Base-by-base conservation (phyloP, 1,140 invertebrate genomes). In the Helicoverpa zea region DNA sequence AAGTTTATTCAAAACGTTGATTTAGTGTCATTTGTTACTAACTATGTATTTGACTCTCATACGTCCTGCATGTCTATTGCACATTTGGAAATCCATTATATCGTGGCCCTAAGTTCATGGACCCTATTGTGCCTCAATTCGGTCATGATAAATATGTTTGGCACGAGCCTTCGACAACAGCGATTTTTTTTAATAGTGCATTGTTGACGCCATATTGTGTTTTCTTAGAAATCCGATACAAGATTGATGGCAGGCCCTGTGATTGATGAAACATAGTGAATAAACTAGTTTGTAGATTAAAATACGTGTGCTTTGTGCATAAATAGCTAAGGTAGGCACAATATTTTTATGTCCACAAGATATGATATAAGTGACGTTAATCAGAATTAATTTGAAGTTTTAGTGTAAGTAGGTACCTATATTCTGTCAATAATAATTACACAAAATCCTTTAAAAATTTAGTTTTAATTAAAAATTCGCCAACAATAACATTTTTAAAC, bases 231-330 rank as follows among this genome's bases (percentile, higher is more conserved):
- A 47, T 68, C 49, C 52, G 43, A 47, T 43, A n/a, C 10, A 75
- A 83, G 81, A 83, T 83, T 64, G 78, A 83, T 82, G 52, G 16
- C 23, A 9, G n/a, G 29, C 68, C 68, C 10, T 59, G 56, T 68
- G 64, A 79, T 59, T 59, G 51, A 64, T 68, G 63, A 68, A 70
- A 72, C 54, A 52, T 29, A 52, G 16, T 47, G n/a, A 70, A 70
- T 47, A 70, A 72, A 72, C 23, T 72, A 54, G 18, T 54, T 72
- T 72, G 14, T 54, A 12, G 23, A 54, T 52, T 14, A 51, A 52
- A 43, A 43, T 43, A 43, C 35, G 35, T 43, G 35, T 70, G 16
- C 9, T 13, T 13, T 43, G 52, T 52, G 49, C 30, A 29, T 52
- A 52, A 54, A 14, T 54, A 29, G 52, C 29, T 3, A 49, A 72